Conservation (phyloP, 2,113 vertebrate species). For the Etheostoma spectabile region DNA sequence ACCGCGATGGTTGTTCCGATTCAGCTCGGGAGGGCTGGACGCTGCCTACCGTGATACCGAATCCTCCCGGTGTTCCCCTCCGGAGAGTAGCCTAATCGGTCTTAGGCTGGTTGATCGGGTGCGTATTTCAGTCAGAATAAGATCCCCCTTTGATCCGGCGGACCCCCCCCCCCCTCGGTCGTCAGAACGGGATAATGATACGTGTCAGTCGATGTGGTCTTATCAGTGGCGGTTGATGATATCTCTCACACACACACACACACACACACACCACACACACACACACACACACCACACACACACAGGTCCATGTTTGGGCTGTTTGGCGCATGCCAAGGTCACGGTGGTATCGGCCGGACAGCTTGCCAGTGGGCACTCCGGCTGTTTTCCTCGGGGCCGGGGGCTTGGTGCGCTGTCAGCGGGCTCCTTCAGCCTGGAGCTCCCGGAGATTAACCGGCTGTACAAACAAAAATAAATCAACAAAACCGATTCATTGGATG, state of each 20-base stretch:
- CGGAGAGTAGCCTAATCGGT: background rate
- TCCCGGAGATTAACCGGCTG: constrained; percentile 10
- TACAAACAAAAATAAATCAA: background rate
- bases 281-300: no score
- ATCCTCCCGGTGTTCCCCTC: constrained; percentile 37
- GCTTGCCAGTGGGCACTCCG: constrained; percentile 11
- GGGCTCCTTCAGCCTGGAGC: constrained; percentile 24
- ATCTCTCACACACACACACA: constrained; percentile 13
- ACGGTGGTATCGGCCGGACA: constrained; percentile 22
- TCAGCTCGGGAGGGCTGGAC: constrained; percentile 15
- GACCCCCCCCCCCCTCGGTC: no score
- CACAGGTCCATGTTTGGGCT: constrained; percentile 39
- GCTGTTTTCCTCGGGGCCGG: background rate
- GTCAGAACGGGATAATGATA: no score
- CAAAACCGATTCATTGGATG: background rate
- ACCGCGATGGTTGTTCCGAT: background rate
- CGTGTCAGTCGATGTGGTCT: constrained; percentile 26
- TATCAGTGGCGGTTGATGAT: constrained; percentile 51
- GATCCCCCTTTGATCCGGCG: no score
- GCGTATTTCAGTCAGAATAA: no score
- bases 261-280: constrained; percentile 2
- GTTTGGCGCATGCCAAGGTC: constrained; percentile 70
- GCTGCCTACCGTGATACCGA: constrained; percentile 22
- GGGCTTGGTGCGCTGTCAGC: constrained; percentile 25
- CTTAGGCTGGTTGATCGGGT: no score